Conservation (phyloP, 1,140 invertebrate species). For the Alviniconcha marisindica region DNA sequence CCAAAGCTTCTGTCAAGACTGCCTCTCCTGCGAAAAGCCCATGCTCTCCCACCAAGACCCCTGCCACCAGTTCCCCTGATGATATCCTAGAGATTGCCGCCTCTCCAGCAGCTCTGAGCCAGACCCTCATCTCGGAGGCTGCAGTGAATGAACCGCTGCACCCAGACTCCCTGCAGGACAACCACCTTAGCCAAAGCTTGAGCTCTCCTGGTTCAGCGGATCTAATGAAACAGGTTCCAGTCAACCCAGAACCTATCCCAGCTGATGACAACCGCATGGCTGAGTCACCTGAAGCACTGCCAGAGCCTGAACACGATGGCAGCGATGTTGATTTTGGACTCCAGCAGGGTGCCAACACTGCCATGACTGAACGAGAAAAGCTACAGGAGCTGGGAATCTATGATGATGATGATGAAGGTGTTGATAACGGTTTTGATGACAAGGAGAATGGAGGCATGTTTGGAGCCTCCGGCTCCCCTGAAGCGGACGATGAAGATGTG, state of each 20-base stretch:
- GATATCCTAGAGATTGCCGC: not conserved
- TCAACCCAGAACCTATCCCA: not conserved
- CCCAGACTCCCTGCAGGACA: not conserved
- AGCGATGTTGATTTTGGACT: not conserved
- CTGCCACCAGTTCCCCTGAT: not conserved
- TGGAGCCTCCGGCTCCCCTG: no score
- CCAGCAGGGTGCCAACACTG: not conserved
- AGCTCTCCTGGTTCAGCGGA: not conserved
- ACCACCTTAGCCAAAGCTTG: not conserved
- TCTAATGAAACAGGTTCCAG: not conserved
- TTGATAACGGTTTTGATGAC: constrained; percentile 30
- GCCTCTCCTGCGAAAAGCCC: constrained; percentile 39
- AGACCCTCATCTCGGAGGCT: not conserved
- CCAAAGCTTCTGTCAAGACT: constrained; percentile 46
- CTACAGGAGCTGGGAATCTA: constrained; percentile 65
- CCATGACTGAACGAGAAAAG: constrained; percentile 46
- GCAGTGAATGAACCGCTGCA: not conserved
- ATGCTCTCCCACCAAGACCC: constrained; percentile 22
- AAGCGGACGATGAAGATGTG: constrained; percentile 57
- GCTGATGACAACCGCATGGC: constrained; percentile 15
- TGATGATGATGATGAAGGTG: constrained; percentile 59
- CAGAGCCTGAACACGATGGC: constrained; percentile 49
- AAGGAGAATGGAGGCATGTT: constrained; percentile 35
- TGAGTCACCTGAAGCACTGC: constrained; percentile 53
- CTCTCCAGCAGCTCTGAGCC: not conserved